Evolutionary conservation across 2,888 invertebrate species (phyloP).

Genomic region (Caradrina clavipalpis): DNA sequence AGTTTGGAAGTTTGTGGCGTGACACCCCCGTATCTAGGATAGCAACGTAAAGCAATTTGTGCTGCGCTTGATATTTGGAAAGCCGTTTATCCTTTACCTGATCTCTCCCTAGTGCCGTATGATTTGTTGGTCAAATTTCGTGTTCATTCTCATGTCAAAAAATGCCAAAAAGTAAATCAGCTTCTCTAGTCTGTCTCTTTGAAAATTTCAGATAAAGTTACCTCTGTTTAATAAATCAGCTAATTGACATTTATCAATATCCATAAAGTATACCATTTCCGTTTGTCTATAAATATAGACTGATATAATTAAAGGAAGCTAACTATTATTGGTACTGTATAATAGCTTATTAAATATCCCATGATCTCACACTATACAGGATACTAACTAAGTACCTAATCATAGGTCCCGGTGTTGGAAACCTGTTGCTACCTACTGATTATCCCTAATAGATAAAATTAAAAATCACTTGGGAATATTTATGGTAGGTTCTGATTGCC

Average conservation of each 20-base stretch:
- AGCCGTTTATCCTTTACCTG: no score
- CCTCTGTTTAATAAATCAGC: not conserved
- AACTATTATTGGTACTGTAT: not conserved
- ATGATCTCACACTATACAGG: constrained; percentile 4
- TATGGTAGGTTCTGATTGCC: not conserved
- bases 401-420: constrained; percentile 10
- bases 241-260: not conserved
- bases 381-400: constrained; percentile 30
- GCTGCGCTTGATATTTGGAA: no score
- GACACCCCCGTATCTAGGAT: no score
- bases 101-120: no score
- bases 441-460: constrained; percentile 4
- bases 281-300: not conserved
- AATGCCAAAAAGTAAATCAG: no score
- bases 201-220: not conserved
- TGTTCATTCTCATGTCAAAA: no score
- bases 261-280: not conserved
- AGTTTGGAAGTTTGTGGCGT: no score
- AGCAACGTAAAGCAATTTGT: no score
- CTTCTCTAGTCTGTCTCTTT: no score
- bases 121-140: no score
- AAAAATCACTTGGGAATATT: constrained; percentile 13
- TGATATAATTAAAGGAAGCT: not conserved
- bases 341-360: constrained; percentile 19
- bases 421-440: constrained; percentile 13